Conservation (phyloP, 2,113 vertebrate genomes). For the Felis chaus region DNA sequence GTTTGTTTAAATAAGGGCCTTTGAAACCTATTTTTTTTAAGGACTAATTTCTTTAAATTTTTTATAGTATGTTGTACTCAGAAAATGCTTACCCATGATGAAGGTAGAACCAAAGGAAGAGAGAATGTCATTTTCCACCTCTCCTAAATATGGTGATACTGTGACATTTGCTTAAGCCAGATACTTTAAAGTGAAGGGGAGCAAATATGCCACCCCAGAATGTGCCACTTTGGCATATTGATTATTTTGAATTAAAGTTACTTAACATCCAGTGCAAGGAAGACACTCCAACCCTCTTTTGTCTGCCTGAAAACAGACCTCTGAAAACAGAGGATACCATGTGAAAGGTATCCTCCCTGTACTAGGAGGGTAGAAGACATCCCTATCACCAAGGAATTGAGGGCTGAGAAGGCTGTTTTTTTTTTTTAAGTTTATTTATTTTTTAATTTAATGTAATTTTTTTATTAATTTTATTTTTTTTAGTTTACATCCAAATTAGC, state of each 20-base stretch:
- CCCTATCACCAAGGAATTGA: background rate
- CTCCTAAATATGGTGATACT: background rate
- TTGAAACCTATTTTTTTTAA: background rate
- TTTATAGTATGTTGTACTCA: background rate
- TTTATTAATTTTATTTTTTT: too few relatives aligned
- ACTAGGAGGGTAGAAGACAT: background rate
- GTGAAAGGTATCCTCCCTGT: background rate
- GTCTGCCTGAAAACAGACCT: background rate
- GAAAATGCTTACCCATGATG: background rate
- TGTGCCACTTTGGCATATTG: background rate
- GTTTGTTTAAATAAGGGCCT: background rate
- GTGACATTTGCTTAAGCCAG: background rate
- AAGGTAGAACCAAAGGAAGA: conserved; percentile 24
- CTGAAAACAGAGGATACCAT: background rate
- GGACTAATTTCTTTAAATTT: background rate
- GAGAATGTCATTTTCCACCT: background rate
- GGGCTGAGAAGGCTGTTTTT: background rate
- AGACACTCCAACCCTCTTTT: background rate
- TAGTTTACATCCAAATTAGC: too few relatives aligned
- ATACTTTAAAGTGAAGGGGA: background rate
- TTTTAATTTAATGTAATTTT: too few relatives aligned
- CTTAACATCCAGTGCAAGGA: background rate
- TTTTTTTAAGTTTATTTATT: too few relatives aligned
- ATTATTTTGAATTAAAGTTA: background rate
- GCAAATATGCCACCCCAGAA: background rate